These are phyloP conservation scores for Ursus arctos DNA, from an alignment of 2,113 vertebrate genomes.

Conservation along the genomic window DNA sequence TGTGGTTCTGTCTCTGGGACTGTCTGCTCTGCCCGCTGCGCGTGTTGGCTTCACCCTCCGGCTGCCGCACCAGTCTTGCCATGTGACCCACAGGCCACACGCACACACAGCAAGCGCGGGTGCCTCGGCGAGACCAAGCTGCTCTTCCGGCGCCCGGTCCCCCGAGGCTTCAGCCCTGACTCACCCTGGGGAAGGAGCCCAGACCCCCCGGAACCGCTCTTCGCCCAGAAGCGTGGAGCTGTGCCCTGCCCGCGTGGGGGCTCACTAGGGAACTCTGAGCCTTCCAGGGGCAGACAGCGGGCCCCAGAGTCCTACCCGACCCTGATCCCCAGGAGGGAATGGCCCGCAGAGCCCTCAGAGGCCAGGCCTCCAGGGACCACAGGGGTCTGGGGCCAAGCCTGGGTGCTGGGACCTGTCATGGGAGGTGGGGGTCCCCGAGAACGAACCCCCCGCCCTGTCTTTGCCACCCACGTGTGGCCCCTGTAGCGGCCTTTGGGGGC, in stretches of 20 bases:
- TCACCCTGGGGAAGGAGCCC: background rate
- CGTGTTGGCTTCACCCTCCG: background rate
- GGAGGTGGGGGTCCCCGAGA: background rate
- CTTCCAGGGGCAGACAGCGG: background rate
- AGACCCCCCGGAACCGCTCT: background rate
- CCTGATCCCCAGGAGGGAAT: background rate
- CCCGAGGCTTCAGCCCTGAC: background rate
- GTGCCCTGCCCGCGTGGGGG: accelerated
- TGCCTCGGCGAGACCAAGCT: background rate
- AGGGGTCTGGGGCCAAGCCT: background rate
- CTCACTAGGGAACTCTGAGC: background rate
- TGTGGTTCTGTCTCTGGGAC: background rate
- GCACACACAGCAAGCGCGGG: background rate
- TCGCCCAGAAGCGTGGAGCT: background rate
- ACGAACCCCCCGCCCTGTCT: accelerated
- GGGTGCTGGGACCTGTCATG: background rate
- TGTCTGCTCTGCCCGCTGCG: too few species aligned
- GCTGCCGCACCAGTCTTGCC: background rate
- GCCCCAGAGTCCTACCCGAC: background rate
- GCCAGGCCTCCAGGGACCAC: background rate
- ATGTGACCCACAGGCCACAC: background rate
- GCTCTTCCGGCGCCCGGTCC: background rate
- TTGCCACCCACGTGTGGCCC: background rate
- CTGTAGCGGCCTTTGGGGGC: background rate
- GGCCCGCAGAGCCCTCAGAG: background rate